Percentiles rank a stretch among this genome's conserved stretches.
Evolutionary conservation across 2,888 invertebrate species (phyloP).

Genomic region (Drosophila paranaensis): DNA sequence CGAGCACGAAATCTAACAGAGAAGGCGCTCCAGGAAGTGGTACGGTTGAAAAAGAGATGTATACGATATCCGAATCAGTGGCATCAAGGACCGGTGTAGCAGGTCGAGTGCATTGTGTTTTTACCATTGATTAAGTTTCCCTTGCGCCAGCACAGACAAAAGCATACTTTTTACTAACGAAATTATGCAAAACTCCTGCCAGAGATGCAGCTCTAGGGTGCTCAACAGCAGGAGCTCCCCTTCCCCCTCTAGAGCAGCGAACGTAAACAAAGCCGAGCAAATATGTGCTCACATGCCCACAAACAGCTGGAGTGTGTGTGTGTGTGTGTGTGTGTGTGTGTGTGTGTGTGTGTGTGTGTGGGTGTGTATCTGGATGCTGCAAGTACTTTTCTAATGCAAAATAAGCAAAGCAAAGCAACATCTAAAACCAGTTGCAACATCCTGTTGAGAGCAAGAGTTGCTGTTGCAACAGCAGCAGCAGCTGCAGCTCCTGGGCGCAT

Average conservation of each 20-base stretch:
- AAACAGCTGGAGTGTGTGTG: constrained; percentile 9
- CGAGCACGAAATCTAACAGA: constrained; percentile 35
- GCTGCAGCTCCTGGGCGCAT: constrained; percentile 3
- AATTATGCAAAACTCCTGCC: constrained; percentile 64
- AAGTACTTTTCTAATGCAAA: constrained; percentile 58
- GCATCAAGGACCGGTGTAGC: constrained; percentile 24
- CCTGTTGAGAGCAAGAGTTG: constrained; percentile 21
- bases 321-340: constrained; percentile 14
- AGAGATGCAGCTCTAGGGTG: constrained; percentile 20
- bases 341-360: constrained; percentile 2
- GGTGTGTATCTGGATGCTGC: constrained; percentile 23
- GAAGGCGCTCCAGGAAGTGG: neutral
- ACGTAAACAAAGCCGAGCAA: constrained; percentile 60
- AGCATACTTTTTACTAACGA: constrained; percentile 58
- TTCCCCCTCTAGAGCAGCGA: constrained; percentile 6
- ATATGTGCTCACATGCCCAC: constrained; percentile 54
- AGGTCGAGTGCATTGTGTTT: constrained; percentile 24
- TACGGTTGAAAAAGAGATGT: neutral
- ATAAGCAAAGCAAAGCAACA: constrained; percentile 51
- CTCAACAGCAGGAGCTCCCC: neutral
- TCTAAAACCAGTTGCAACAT: constrained; percentile 29
- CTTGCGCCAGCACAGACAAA: constrained; percentile 44
- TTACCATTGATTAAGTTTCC: constrained; percentile 56
- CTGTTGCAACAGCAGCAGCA: constrained; percentile 5
- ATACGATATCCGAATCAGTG: neutral